Evolutionary conservation across 2,113 vertebrate species (phyloP).

Genomic region (Myrmecophaga tridactyla): DNA sequence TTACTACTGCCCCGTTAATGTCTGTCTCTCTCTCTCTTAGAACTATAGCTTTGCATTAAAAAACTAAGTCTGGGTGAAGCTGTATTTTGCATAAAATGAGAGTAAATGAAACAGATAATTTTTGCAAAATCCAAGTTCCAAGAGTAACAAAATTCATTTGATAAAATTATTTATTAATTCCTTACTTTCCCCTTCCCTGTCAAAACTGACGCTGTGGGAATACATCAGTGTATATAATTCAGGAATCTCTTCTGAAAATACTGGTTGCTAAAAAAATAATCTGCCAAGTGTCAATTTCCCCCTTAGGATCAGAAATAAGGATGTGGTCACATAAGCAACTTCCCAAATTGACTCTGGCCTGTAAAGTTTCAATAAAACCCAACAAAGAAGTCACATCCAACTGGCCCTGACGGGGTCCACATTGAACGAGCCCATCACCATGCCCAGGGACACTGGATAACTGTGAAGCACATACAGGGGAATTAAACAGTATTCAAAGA

Average conservation of each 20-base stretch:
- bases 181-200: background rate
- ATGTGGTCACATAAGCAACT: slow-evolving; percentile 34
- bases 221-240: background rate
- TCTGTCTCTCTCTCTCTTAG: background rate
- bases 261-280: slow-evolving; percentile 18
- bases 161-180: background rate
- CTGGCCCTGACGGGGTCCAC: background rate
- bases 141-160: background rate
- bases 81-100: background rate
- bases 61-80: background rate
- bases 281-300: background rate
- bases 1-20: background rate
- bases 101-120: background rate
- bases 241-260: background rate
- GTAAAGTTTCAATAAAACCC: background rate
- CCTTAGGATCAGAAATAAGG: background rate
- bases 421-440: background rate
- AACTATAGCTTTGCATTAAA: background rate
- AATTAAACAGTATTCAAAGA: background rate
- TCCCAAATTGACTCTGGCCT: slow-evolving; percentile 23
- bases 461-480: background rate
- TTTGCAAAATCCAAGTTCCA: background rate
- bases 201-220: background rate
- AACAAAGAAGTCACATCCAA: background rate
- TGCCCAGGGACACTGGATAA: background rate